Percentiles rank a stretch among this genome's conserved stretches.
Conservation (phyloP, 2,113 vertebrate genomes). For the Mixornis gularis region DNA sequence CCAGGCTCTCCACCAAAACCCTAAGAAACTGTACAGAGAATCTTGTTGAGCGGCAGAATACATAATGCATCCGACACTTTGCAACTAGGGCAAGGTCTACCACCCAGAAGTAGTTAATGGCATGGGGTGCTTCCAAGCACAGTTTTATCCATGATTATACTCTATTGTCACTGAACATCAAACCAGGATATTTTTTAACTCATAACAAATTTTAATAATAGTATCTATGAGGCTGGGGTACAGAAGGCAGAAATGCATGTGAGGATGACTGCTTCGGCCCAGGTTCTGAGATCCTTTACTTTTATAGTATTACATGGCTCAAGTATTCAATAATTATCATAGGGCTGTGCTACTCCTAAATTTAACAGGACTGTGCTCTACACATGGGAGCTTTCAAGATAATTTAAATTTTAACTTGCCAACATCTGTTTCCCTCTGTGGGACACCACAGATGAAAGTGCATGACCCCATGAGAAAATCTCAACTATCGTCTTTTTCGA, state of each 20-base stretch:
- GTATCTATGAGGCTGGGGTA: background rate
- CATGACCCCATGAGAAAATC: constrained; percentile 42
- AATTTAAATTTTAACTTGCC: constrained; percentile 32
- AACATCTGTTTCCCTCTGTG: constrained; percentile 58
- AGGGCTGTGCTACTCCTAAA: background rate
- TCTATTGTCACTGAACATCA: background rate
- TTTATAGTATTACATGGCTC: background rate
- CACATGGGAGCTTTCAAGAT: background rate
- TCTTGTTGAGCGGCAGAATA: background rate
- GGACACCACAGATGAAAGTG: constrained; percentile 50
- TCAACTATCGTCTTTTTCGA: background rate
- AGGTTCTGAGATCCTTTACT: background rate
- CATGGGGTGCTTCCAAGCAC: background rate
- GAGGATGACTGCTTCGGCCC: background rate
- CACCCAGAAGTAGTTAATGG: background rate
- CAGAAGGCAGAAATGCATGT: background rate
- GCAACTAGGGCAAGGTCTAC: background rate
- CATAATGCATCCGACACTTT: background rate
- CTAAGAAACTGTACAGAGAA: background rate
- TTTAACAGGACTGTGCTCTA: background rate
- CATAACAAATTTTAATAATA: background rate
- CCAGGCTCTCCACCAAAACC: background rate
- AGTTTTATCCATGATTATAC: background rate
- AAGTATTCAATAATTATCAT: background rate
- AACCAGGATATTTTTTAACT: background rate